Evolutionary conservation across 2,113 vertebrate species (phyloP), one percentile per base, ranked within the genome.

Genomic region (Crotophaga sulcirostris): DNA sequence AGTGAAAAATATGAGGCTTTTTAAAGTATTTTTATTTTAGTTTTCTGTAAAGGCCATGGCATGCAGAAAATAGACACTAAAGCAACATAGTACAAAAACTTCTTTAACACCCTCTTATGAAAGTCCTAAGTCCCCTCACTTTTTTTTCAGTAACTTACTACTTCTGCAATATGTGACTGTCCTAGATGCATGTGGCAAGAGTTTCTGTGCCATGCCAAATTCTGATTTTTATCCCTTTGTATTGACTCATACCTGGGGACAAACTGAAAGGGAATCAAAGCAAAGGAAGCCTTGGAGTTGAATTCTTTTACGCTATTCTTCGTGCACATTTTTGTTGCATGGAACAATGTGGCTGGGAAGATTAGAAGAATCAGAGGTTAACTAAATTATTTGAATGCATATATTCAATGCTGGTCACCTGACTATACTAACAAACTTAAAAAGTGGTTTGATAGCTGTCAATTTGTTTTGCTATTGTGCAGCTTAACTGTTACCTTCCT

Each of bases 381-480:
- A 88, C 66, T 89, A 92, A 89, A 55, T 90, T 84, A 58, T 62
- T 87, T 94, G 81, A 95, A 96, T 95, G 47, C 24, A 3, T 70
- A 90, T 84, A 29, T 83, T 97, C 70, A 90, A 45, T 91, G 67
- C 70, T 94, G 87, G 69, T 94, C 36, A 56, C 34, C 89, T 96
- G 91, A 88, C 44, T 92, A 77, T 82, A 86, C 91, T 75, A 94
- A 97, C 87, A 95, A 75, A 91, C 42, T 77, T 49, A 88, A 67
- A 54, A 89, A 56, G 34, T 96, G 89, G 74, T 96, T 94, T 87
- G 85, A 68, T 94, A 97, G 97, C 81, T 96, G 92, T 96, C 84
- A 97, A 96, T 58, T 96, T 97, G 93, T 97, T 97, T 96, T 95
- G 91, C 94, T 97, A 97, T 97, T 96, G 96, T 97, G 90, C 95